Base-by-base conservation (phyloP, 2,888 invertebrate species). In the Ormia ochracea region DNA sequence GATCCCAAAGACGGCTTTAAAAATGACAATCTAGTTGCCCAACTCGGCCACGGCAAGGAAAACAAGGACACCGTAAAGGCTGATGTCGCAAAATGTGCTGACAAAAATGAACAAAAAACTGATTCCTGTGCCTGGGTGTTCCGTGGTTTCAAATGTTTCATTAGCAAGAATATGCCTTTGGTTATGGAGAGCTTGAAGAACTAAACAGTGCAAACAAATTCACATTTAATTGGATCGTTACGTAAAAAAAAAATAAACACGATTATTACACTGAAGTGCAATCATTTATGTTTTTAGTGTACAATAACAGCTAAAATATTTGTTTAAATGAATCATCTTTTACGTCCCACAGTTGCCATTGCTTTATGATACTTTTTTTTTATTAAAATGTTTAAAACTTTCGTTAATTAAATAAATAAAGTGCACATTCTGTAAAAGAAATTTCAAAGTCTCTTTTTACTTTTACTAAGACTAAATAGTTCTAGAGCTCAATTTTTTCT, bases 61-160 rank as follows among this genome's bases (percentile, higher is more conserved):
- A 86, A 89, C 81, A 87, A 88, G 83, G 84, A 86, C 58, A 83
- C 84, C n/a, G 85, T 89, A 50, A 87, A 86, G 80, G 83, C 87
- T 4, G 89, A 89, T 56, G 84, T 90, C 43, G 85, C 86, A 78
- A 89, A 87, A 83, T 90, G 90, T 80, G 86, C 87, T 69, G 90
- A 90, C 77, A 88, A 87, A 81, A 89, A 89, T 78, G 88, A 88
- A 52, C 88, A 89, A 66, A 87, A 88, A 79, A 84, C 87, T 2
- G 85, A 86, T 69, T 84, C 87, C 26, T 89, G 86, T 78, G 78
- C 85, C 73, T 90, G 90, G 90, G 89, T 86, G 21, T 90, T 85
- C 82, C 88, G 89, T 48, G 89, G 89, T 83, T 89, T 90, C 82
- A 89, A 88, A 83, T 90, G 90, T 75, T 89, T 90, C 85, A 85